These are phyloP conservation scores for Trachythela sp. DNA, from an alignment of 64 coral and sea anemone genomes.

Conservation along the genomic window DNA sequence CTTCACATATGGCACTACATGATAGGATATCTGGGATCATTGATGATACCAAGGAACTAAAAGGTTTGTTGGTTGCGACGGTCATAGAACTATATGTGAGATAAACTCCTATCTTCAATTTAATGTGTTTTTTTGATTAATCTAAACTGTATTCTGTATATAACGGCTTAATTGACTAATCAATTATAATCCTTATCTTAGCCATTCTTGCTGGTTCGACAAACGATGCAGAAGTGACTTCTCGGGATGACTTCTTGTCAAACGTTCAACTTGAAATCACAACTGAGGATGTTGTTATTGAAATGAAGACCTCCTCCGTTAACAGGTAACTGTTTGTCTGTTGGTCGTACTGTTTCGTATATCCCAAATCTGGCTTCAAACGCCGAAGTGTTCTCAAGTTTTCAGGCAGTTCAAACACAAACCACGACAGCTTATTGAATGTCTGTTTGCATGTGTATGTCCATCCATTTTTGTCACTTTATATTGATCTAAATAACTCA, in stretches of 20 bases:
- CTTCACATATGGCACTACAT: neutral
- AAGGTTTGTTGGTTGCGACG: neutral
- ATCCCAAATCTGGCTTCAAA: too few species aligned
- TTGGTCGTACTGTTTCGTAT: neutral
- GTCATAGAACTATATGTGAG: too few species aligned
- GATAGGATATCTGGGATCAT: slow-evolving; percentile 14
- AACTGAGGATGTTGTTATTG: neutral
- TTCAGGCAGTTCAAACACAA: too few species aligned
- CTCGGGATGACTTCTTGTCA: neutral
- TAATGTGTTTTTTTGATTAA: too few species aligned
- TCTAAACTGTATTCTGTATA: too few species aligned
- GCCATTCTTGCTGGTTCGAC: neutral
- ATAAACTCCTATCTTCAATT: too few species aligned
- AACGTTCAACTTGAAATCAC: slow-evolving; percentile 15
- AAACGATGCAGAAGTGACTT: neutral
- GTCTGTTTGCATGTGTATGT: too few species aligned
- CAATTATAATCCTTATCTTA: neutral
- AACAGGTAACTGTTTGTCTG: neutral
- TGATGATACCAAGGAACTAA: neutral
- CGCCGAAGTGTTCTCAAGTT: too few species aligned
- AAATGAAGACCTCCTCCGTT: neutral
- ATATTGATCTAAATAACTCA: neutral
- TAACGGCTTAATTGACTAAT: too few species aligned
- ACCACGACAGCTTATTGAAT: too few species aligned
- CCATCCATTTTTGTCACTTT: too few species aligned